Conservation (phyloP, 2,113 vertebrate species). For the Xenopus laevis region DNA sequence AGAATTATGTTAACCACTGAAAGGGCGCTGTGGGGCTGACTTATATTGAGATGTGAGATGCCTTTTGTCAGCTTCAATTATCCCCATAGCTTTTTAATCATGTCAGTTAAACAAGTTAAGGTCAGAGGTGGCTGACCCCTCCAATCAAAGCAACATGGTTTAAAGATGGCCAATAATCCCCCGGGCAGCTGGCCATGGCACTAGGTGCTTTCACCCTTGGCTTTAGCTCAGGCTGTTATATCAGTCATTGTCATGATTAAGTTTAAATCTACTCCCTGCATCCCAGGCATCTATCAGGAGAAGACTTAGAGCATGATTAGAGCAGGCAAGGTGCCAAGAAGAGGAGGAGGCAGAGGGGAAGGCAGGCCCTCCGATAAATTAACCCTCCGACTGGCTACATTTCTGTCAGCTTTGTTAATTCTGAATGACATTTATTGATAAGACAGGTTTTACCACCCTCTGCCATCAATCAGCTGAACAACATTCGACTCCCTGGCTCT, state of each 20-base stretch:
- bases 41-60: constrained; percentile 3
- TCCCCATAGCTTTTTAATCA: constrained; percentile 57
- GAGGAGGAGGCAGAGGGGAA: constrained; percentile 50
- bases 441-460: constrained; percentile 50
- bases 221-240: constrained; percentile 59
- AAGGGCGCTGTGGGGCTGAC: neutral
- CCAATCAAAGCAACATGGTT: constrained; percentile 53
- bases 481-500: constrained; percentile 31
- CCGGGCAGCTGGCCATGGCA: constrained; percentile 46
- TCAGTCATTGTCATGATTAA: constrained; percentile 67
- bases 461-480: constrained; percentile 51
- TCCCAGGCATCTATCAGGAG: constrained; percentile 60
- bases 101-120: constrained; percentile 53
- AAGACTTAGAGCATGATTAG: constrained; percentile 57
- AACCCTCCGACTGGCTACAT: constrained; percentile 51
- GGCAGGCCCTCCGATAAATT: constrained; percentile 57
- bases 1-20: no score
- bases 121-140: constrained; percentile 48
- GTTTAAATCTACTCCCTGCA: constrained; percentile 57
- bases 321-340: constrained; percentile 47
- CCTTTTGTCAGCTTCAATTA: constrained; percentile 6
- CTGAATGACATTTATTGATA: constrained; percentile 64
- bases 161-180: constrained; percentile 58
- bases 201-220: constrained; percentile 49
- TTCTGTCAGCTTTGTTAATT: constrained; percentile 59